A percentile compares a stretch with the other conserved stretches of the same genome.
Evolutionary conservation across 2,113 vertebrate species (phyloP).

Genomic region (Piprites chloris): DNA sequence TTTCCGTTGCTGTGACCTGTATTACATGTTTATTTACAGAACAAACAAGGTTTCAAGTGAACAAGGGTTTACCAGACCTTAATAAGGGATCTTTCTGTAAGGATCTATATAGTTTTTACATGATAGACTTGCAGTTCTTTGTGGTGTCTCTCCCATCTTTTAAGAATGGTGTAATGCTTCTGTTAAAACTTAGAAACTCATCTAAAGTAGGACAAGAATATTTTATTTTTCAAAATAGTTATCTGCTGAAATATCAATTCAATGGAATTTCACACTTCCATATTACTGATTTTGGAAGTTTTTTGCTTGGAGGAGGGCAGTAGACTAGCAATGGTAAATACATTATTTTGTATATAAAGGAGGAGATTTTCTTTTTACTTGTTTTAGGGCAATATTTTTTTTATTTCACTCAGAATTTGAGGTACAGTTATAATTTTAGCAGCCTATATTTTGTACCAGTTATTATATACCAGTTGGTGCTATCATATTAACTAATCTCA

Average conservation of each 20-base stretch:
- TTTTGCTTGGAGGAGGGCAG: not conserved
- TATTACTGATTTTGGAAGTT: not conserved
- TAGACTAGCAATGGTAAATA: not conserved
- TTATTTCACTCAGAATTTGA: not conserved
- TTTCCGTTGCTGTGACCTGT: not conserved
- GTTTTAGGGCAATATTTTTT: not conserved
- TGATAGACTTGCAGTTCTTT: not conserved
- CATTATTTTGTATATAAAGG: not conserved
- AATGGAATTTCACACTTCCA: not conserved
- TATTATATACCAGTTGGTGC: not conserved
- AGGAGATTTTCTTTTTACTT: not conserved
- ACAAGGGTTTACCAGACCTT: not conserved
- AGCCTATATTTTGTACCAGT: not conserved
- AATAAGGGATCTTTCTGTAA: not conserved
- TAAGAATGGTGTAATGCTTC: not conserved
- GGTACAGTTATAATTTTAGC: not conserved
- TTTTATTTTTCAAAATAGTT: not conserved
- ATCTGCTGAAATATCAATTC: not conserved
- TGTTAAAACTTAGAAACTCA: not conserved
- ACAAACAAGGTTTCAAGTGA: not conserved
- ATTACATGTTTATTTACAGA: not conserved
- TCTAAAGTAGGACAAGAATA: not conserved
- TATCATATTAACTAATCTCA: not conserved
- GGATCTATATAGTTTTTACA: not conserved
- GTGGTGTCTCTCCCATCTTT: not conserved